A percentile compares a stretch with the other conserved stretches of the same genome.
phyloP scores from a whole-genome alignment of 1,140 invertebrate genomes.

The Sitodiplosis mosellana region DNA sequence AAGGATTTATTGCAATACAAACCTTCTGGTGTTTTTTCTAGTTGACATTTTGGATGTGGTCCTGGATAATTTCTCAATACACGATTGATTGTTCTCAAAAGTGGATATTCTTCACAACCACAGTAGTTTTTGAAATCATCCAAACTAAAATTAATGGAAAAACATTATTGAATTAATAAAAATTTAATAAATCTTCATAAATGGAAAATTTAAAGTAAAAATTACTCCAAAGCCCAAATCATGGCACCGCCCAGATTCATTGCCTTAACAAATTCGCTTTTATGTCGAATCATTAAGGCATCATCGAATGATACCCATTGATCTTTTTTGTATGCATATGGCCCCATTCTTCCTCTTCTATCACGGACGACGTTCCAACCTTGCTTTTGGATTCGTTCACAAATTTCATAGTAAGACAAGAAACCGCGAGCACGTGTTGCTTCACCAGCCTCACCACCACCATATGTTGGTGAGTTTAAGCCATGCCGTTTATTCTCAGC shows the following conservation, averaged over 20 bases:
- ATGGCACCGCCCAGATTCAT: constrained; percentile 65
- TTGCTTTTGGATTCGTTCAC: constrained; percentile 38
- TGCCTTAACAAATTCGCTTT: constrained; percentile 52
- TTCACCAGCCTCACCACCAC: constrained; percentile 59
- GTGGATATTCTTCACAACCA: constrained; percentile 57
- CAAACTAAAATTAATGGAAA: too few relatives aligned
- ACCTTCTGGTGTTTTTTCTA: constrained; percentile 18
- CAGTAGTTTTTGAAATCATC: constrained; percentile 57
- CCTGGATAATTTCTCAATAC: constrained; percentile 43
- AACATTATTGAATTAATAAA: too few relatives aligned
- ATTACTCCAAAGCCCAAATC: constrained; percentile 79
- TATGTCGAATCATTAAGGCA: constrained; percentile 46
- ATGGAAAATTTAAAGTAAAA: too few relatives aligned
- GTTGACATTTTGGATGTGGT: constrained; percentile 14
- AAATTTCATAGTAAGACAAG: constrained; percentile 73
- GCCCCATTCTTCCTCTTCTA: constrained; percentile 46
- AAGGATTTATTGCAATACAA: constrained; percentile 4
- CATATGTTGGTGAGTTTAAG: constrained; percentile 49
- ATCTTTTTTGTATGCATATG: constrained; percentile 50
- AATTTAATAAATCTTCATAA: constrained; percentile 23
- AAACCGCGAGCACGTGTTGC: constrained; percentile 65
- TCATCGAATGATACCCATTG: constrained; percentile 80
- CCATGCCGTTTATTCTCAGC: constrained; percentile 39
- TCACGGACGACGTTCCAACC: constrained; percentile 52
- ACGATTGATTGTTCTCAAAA: constrained; percentile 58